Conservation (phyloP, 2,797 vertebrate species). For the Botia kubotai region DNA sequence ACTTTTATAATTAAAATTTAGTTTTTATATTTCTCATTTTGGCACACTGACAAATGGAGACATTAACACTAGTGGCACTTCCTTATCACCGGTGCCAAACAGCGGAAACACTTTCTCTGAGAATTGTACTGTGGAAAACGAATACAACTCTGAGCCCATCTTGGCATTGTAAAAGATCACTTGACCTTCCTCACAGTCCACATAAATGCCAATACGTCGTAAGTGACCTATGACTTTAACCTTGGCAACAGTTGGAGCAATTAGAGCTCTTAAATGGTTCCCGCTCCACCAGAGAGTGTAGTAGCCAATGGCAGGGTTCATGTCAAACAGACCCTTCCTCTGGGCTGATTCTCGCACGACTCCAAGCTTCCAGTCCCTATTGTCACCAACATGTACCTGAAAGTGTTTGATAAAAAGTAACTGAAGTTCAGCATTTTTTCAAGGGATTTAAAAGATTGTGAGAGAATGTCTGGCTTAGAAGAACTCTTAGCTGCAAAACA, state of each 20-base stretch:
- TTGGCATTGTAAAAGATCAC: slow-evolving; percentile 78
- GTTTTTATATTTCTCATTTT: slow-evolving; percentile 30
- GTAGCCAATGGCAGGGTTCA: slow-evolving; percentile 75
- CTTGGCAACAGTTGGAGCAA: slow-evolving; percentile 69
- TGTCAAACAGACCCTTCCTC: slow-evolving; percentile 80
- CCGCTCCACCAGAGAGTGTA: slow-evolving; percentile 78
- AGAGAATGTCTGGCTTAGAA: no score
- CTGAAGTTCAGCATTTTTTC: no score
- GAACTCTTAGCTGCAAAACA: no score
- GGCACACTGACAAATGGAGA: slow-evolving; percentile 52
- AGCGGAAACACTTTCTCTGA: slow-evolving; percentile 73
- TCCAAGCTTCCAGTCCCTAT: slow-evolving; percentile 80
- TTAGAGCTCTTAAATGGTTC: slow-evolving; percentile 72
- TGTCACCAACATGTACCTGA: slow-evolving; percentile 78
- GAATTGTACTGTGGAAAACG: slow-evolving; percentile 62
- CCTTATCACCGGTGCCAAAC: slow-evolving; percentile 79
- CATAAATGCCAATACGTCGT: slow-evolving; percentile 74
- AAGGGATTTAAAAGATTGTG: no score
- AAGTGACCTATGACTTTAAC: slow-evolving; percentile 69
- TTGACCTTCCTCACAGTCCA: slow-evolving; percentile 77
- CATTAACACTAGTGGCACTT: slow-evolving; percentile 74
- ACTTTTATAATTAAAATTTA: no score
- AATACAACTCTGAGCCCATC: slow-evolving; percentile 72
- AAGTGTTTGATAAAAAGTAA: not conserved
- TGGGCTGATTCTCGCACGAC: slow-evolving; percentile 72